Evolutionary conservation across 2,888 invertebrate genomes (phyloP), one percentile per base, ranked within the genome.

Genomic region (Diloba caeruleocephala): DNA sequence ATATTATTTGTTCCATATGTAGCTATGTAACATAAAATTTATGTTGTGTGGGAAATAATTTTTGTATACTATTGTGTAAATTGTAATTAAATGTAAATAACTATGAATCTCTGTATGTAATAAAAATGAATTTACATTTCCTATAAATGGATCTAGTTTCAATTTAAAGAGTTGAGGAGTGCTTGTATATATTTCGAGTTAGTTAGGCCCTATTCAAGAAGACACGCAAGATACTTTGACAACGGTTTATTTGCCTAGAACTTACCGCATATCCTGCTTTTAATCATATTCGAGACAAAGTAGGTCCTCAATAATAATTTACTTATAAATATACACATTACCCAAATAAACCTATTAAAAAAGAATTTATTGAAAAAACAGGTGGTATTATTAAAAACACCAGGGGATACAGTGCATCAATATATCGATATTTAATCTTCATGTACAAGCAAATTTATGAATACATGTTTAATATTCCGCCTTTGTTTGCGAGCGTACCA

Each of bases 391-490:
- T 89, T 90, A 91, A 93, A 92, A 92, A 91, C 90, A 90, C 90
- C 91, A 90, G 87, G 81, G 82, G 83, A 79, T 91, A 94, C 94
- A 95, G 95, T 95, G 95, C 95, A 95, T 95, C 95, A 95, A 95
- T 95, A 95, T 95, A 95, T 94, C 72, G 94, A 95, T 95, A 95
- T 95, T 95, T 95, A 95, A 95, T 95, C 94, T 95, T 95, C 95
- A 95, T 95, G 95, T 95, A 95, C 95, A 95, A 95, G 95, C 95
- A 95, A 95, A 89, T 95, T 95, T 94, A 95, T 95, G 94, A 95
- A 90, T 93, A 93, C 92, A 92, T 90, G 86, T 90, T 89, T 81
- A 81, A 87, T 87, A 85, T 83, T 88, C 81, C 82, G 82, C 71
- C 82, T 84, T 82, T 79, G 75, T 79, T 73, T 71, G 81, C 88